phyloP scores from a whole-genome alignment of 2,113 vertebrate genomes.

The Scopus umbretta region DNA sequence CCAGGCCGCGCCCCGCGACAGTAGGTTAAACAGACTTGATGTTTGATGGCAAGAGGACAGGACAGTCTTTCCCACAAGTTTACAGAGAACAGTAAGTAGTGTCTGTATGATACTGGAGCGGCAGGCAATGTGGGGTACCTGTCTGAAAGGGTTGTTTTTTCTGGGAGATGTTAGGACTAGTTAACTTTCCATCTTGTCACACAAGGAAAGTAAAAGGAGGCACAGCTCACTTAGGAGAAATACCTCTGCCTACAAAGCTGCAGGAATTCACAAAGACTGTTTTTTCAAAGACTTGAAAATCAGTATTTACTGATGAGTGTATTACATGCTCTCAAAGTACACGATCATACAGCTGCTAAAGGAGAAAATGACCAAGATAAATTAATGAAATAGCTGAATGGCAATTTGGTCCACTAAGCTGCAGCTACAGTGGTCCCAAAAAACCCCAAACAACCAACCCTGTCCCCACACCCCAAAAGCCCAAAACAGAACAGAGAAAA shows the following conservation, averaged over 20 bases:
- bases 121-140: background rate
- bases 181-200: background rate
- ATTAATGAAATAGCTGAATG: background rate
- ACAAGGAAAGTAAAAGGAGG: background rate
- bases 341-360: background rate
- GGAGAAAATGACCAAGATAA: background rate
- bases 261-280: background rate
- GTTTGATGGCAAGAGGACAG: background rate
- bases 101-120: background rate
- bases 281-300: background rate
- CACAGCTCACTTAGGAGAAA: background rate
- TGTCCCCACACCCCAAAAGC: background rate
- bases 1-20: no score
- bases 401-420: background rate
- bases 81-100: background rate
- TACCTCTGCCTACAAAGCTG: background rate
- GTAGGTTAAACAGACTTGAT: background rate
- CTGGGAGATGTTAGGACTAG: background rate
- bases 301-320: background rate
- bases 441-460: accelerated
- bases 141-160: background rate
- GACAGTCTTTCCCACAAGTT: background rate
- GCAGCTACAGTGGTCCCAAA: background rate
- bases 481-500: background rate
- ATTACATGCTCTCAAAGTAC: background rate